These are phyloP conservation scores for Lordiphosa andalusiaca DNA, from an alignment of 2,888 invertebrate genomes.

Conservation along the genomic window DNA sequence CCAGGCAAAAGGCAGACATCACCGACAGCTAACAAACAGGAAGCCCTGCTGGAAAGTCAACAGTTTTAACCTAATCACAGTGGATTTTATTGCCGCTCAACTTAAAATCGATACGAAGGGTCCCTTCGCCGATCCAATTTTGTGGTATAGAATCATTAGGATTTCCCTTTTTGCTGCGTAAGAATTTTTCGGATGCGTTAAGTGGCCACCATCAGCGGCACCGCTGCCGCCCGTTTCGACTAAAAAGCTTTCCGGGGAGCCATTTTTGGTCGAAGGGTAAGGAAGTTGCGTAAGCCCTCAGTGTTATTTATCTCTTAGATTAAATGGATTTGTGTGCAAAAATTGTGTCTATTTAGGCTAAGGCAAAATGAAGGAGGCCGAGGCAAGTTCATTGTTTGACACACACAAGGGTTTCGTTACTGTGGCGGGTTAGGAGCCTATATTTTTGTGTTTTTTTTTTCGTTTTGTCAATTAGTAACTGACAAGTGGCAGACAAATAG, in stretches of 20 bases:
- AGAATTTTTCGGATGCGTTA: conserved; percentile 68
- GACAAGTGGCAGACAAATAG: conserved; percentile 60
- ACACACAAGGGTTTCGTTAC: conserved; percentile 2
- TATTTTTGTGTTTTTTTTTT: conserved; percentile 41
- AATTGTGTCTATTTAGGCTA: conserved; percentile 73
- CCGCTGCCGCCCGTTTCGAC: not conserved
- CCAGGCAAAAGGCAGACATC: conserved; percentile 1
- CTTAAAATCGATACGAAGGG: conserved; percentile 54
- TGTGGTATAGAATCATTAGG: conserved; percentile 66
- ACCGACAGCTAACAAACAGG: conserved; percentile 37
- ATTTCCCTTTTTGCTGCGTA: conserved; percentile 63
- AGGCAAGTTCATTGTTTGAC: conserved; percentile 13
- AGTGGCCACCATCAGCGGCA: conserved; percentile 48
- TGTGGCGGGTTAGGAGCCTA: conserved; percentile 9
- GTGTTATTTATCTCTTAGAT: conserved; percentile 76
- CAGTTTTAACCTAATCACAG: conserved; percentile 77
- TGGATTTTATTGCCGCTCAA: conserved; percentile 70
- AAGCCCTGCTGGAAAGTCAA: conserved; percentile 71
- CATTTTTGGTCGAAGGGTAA: conserved; percentile 18
- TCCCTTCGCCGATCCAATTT: conserved; percentile 33
- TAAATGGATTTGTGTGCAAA: conserved; percentile 74
- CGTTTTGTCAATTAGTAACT: conserved; percentile 66
- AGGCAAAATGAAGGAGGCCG: conserved; percentile 10
- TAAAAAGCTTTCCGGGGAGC: conserved; percentile 15
- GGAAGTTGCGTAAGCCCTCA: conserved; percentile 39